phyloP scores from a whole-genome alignment of 53 echinoderm and acorn worm species.

The Echinarachnius parma region DNA sequence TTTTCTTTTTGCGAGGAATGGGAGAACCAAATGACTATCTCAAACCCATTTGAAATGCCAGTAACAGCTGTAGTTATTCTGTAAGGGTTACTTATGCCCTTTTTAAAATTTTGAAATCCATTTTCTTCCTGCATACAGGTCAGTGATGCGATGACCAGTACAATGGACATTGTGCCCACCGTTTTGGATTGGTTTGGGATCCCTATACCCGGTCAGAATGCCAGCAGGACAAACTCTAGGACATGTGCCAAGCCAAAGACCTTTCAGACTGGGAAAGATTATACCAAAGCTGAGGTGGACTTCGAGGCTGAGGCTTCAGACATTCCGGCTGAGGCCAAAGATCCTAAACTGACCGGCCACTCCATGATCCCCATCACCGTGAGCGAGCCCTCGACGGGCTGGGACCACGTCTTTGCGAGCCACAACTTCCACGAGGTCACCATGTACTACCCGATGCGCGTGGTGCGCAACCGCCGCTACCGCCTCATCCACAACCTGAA shows the following conservation, averaged over 20 bases:
- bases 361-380: conserved; percentile 73
- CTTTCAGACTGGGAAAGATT: background rate
- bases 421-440: conserved; percentile 95
- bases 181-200: conserved; percentile 88
- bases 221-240: conserved; percentile 15
- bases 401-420: conserved; percentile 80
- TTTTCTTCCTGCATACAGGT: too few relatives aligned
- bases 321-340: background rate
- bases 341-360: conserved; percentile 59
- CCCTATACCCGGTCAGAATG: conserved; percentile 52
- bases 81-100: too few relatives aligned
- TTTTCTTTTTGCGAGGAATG: too few relatives aligned
- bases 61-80: too few relatives aligned
- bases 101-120: too few relatives aligned
- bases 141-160: conserved; percentile 79
- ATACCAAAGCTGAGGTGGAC: background rate
- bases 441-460: conserved; percentile 97
- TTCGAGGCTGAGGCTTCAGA: background rate
- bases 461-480: conserved; percentile 72
- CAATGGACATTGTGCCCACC: conserved; percentile 88
- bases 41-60: too few relatives aligned
- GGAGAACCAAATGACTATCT: too few relatives aligned
- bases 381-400: conserved; percentile 59
- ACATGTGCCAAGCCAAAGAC: background rate
- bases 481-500: conserved; percentile 94